Base-by-base conservation (phyloP, 2,797 vertebrate genomes). In the Schizopygopsis malacanthus region DNA sequence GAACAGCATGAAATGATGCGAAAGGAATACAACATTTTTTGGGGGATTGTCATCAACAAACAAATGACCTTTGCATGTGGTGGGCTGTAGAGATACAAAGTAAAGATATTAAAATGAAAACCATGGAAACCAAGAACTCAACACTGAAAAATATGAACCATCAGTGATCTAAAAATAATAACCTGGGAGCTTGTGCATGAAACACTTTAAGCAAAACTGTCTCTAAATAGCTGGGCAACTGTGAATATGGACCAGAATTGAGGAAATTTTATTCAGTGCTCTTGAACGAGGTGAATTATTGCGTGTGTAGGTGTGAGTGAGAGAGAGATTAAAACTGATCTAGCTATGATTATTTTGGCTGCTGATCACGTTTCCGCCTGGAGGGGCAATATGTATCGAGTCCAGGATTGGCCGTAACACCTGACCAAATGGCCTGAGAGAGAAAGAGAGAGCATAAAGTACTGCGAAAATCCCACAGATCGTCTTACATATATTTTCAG, bases 321-420 rank as follows among this genome's bases (percentile, higher is more conserved):
- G 61, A 63, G 61, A 65, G 83, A 72, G 73, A 78, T 45, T 73
- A 79, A 18, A 82, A 72, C 84, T 88, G 90, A 90, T 92, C 97
- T 97, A 99, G 91, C 95, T 95, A 90, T 96, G 97, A 91, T 97
- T 94, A 4, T 95, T 96, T 83, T 95, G 96, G 89, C 97, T 96
- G 91, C 96, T 97, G 93, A 99, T 96, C 77, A 95, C 94, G 87
- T 96, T 98, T 71, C 97, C 97, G 89, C 97, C 98, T 0, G 97
- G 96, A 79, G 97, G 97, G 85, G 97, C 97, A 90, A 99, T 98
- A 91, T 97, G 97, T 92, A 98, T 97, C 28, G 97, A 97, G 94
- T 98, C 97, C 92, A 99, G 95, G 81, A 98, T 94, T 65, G 97
- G 98, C 84, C 97, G 95, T 90, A 99, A 94, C 22, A 97, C 97